Conservation (phyloP, 2,888 invertebrate species). For the Hemicrepidius hirtus region DNA sequence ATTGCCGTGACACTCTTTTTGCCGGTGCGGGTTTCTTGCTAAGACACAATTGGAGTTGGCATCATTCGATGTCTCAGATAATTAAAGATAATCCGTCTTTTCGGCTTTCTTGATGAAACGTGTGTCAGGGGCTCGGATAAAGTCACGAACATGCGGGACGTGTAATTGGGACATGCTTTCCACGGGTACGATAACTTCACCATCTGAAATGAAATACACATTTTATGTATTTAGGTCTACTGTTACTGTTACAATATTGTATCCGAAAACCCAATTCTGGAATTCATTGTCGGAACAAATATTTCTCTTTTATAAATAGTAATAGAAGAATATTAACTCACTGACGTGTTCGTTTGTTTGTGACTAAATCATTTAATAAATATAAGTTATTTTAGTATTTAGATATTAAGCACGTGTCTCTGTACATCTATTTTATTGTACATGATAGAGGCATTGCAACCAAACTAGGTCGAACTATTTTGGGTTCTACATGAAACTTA, state of each 20-base stretch:
- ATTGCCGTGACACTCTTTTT: constrained; percentile 52
- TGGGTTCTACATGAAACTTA: constrained; percentile 1
- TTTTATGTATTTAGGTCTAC: background rate
- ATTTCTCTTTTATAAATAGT: too few species aligned
- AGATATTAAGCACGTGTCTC: too few species aligned
- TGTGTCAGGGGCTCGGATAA: constrained; percentile 65
- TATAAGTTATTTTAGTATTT: too few species aligned
- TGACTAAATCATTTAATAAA: too few species aligned
- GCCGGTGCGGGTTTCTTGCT: constrained; percentile 50
- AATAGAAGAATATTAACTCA: too few species aligned
- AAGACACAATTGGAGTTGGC: constrained; percentile 62
- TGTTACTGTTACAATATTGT: background rate
- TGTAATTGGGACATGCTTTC: constrained; percentile 59
- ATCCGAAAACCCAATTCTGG: too few species aligned
- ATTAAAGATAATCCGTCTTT: constrained; percentile 71
- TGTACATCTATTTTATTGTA: background rate
- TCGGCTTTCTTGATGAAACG: constrained; percentile 66
- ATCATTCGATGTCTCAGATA: constrained; percentile 68
- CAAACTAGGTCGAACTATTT: constrained; percentile 2
- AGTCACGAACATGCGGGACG: constrained; percentile 67
- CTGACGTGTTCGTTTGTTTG: too few species aligned
- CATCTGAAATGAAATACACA: too few species aligned
- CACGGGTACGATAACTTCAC: constrained; percentile 12
- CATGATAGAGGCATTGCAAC: background rate
- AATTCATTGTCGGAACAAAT: too few species aligned